Percentiles rank a stretch among this genome's conserved stretches.
Conservation (phyloP, 2,797 vertebrate genomes). For the Geotrypetes seraphini region DNA sequence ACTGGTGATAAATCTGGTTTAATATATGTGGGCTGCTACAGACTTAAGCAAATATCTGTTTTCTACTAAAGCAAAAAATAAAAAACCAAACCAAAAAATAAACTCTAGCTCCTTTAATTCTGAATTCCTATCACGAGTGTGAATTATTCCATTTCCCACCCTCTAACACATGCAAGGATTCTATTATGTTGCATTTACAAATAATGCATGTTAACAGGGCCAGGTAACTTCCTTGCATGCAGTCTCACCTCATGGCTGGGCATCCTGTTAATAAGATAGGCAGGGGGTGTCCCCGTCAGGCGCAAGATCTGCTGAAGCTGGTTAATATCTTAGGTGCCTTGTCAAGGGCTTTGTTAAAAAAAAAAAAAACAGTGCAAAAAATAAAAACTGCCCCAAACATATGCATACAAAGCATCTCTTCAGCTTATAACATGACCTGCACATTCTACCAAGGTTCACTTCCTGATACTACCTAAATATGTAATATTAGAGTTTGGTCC, state of each 20-base stretch:
- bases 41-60: too few species aligned
- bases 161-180: constrained; percentile 21
- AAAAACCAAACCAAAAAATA: too few species aligned
- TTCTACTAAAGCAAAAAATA: too few species aligned
- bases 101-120: too few species aligned
- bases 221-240: constrained; percentile 4
- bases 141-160: constrained; percentile 1
- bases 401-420: constrained; percentile 20
- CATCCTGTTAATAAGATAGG: constrained; percentile 98
- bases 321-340: constrained; percentile 91
- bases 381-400: constrained; percentile 27
- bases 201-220: background rate
- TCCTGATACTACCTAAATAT: background rate
- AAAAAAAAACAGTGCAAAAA: constrained; percentile 39
- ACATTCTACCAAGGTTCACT: constrained; percentile 10
- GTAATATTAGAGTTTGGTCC: too few species aligned
- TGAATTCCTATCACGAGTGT: background rate
- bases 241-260: constrained; percentile 96
- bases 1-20: too few species aligned
- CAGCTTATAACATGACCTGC: constrained; percentile 22
- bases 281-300: constrained; percentile 94
- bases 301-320: constrained; percentile 99
- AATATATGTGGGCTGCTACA: too few species aligned
- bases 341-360: constrained; percentile 85
- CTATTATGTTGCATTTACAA: background rate